Percentiles rank a stretch among this genome's conserved stretches.
phyloP scores from a whole-genome alignment of 2,888 invertebrate genomes.

The Ochlodes sylvanus region DNA sequence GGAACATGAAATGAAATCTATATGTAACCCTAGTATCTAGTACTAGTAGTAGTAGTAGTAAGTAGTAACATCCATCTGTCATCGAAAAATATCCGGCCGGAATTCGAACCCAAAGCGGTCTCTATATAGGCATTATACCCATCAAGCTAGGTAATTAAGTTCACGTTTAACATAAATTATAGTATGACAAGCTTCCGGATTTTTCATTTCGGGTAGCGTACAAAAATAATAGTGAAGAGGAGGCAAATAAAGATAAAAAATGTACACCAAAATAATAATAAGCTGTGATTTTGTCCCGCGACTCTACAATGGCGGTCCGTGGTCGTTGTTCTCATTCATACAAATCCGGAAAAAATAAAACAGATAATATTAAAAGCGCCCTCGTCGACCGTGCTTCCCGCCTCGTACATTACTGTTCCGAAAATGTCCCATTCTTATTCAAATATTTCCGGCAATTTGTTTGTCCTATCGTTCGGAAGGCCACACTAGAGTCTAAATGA shows the following conservation, averaged over 20 bases:
- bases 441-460: constrained; percentile 84
- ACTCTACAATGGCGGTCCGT: constrained; percentile 64
- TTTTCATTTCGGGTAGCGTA: constrained; percentile 11
- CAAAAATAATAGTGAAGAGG: constrained; percentile 52
- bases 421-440: constrained; percentile 81
- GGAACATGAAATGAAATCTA: too few relatives aligned
- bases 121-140: too few relatives aligned
- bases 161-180: background rate
- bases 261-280: constrained; percentile 73
- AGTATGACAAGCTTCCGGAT: background rate
- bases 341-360: constrained; percentile 84
- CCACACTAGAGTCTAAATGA: constrained; percentile 63
- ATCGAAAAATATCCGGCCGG: too few relatives aligned
- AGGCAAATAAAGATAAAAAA: constrained; percentile 77
- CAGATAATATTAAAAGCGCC: constrained; percentile 71
- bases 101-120: too few relatives aligned
- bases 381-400: constrained; percentile 69
- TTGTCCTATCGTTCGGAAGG: constrained; percentile 74
- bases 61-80: too few relatives aligned
- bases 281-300: constrained; percentile 67
- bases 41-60: too few relatives aligned
- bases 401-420: constrained; percentile 80
- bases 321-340: constrained; percentile 72
- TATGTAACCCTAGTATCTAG: too few relatives aligned
- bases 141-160: background rate